Base-by-base conservation (phyloP, 1,140 invertebrate genomes). In the Lepidurus apus region DNA sequence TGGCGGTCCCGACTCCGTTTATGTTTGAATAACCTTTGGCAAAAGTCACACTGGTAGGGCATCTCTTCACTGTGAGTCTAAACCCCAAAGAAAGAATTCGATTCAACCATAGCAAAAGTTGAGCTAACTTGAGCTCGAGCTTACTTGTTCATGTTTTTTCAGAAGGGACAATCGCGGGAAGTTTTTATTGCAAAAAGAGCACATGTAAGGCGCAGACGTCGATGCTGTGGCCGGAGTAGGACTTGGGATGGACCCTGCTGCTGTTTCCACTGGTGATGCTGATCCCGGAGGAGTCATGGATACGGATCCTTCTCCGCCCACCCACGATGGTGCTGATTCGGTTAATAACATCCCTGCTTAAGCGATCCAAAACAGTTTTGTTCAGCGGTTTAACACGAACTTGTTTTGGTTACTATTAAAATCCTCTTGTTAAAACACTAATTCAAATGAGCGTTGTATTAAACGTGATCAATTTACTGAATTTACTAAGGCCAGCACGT, bases 1-100 rank as follows among this genome's bases (percentile, higher is more conserved):
- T 98, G 96, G 24, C 96, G 90, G 86, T 98, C 96, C 76, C 95
- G 89, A 79, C 93, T 96, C 17, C 95, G 89, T 85, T 98, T 97
- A 87, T 98, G 95, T 85, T 97, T 96, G 88, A 98, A 98, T 80
- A 95, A 87, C 81, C 95, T 90, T 79, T 93, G 91, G 86, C 93
- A 96, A 87, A 93, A 95, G 81, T 93, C 92, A 86, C 95, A 96
- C 79, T 91, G 90, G 85, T 95, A 96, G 73, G 94, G 94, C 90
- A 95, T 91, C 83, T 95, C 93, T 83, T 95, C 93, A 73, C 91
- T 91, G 85, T 95, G 93, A 95, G 88, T 53, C 76, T 26, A 43
- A 24, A 73, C 73, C 45, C 34, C 53, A 43, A 21, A 77, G n/a
- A 13, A 88, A 87, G 76, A 82, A 82, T 81, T 34, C 0, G 80